Evolutionary conservation across 2,113 vertebrate genomes (phyloP), one percentile per base, ranked within the genome.

Genomic region (Zeus faber): DNA sequence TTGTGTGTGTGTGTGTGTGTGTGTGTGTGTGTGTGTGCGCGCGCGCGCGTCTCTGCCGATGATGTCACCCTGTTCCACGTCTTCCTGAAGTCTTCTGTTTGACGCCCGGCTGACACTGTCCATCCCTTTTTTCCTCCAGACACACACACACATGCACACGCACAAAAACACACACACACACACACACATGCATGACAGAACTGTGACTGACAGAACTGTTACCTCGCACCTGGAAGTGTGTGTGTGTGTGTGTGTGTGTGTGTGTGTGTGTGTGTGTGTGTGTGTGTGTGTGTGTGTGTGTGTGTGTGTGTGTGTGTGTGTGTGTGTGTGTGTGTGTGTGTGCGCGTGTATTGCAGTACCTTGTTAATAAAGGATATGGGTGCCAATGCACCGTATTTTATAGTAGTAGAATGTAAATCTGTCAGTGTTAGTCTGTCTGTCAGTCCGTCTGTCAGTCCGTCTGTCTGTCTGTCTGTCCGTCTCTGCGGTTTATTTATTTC

Each of bases 21-120:
- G 7, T 31, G 29, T 5, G 29, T 31, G 29, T 31, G 29, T 31
- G 29, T 31, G 29, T 31, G 2, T 31, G 29, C 11, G 7, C 11
- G 29, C 44, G 13, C 23, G 54, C 14, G 23, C 33, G n/a, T 22
- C 6, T 33, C 9, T 22, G 40, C n/a, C n/a, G n/a, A n/a, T 67
- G 67, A 65, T 65, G 69, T 67, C 72, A 70, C 62, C 17, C 23
- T 63, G 37, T 58, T 67, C 49, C 35, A n/a, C 50, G 49, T 31
- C 49, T 68, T 73, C 37, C 33, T 63, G 9, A 23, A 49, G 48
- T 45, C 49, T 65, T 63, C 57, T 52, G 67, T 65, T 49, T 39
- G 41, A 53, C 24, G 48, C 45, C 54, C 43, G 57, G 62, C 53
- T 50, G 47, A 45, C 43, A 25, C 21, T 69, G 22, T 20, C 24